Percentiles rank a stretch among this genome's conserved stretches.
These are phyloP conservation scores for Leptopterna dolabrata DNA, from an alignment of 2,888 invertebrate species.

Conservation along the genomic window DNA sequence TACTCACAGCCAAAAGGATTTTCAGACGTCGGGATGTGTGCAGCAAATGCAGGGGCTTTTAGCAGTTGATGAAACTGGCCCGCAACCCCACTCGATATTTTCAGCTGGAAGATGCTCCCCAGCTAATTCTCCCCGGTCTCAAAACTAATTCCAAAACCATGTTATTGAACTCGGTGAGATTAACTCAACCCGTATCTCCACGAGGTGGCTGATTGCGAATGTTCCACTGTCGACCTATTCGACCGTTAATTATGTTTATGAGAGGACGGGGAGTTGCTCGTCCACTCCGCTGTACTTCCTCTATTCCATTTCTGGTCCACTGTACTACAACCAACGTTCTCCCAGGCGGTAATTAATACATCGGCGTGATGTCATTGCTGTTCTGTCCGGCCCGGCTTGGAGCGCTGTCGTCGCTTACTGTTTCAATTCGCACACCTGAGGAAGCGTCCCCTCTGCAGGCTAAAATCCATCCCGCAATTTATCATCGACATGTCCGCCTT, in stretches of 20 bases:
- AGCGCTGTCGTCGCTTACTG: neutral
- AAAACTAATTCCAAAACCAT: slow-evolving; percentile 37
- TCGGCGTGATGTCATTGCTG: slow-evolving; percentile 25
- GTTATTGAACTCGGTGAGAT: slow-evolving; percentile 35
- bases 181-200: slow-evolving; percentile 8
- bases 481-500: neutral
- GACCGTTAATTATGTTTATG: slow-evolving; percentile 44
- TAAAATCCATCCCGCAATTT: neutral
- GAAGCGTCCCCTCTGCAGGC: neutral
- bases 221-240: slow-evolving; percentile 22
- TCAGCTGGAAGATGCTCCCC: neutral
- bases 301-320: neutral
- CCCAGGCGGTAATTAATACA: slow-evolving; percentile 41
- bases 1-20: no score
- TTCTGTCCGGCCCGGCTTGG: neutral
- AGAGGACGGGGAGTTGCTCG: slow-evolving; percentile 12
- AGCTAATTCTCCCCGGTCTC: neutral
- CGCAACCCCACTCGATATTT: neutral
- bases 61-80: neutral
- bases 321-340: neutral
- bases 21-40: no score
- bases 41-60: no score
- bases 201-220: slow-evolving; percentile 22
- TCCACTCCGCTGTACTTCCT: slow-evolving; percentile 1
- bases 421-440: neutral